Conservation (phyloP, 2,888 invertebrate genomes). For the Apodemia hepburni region DNA sequence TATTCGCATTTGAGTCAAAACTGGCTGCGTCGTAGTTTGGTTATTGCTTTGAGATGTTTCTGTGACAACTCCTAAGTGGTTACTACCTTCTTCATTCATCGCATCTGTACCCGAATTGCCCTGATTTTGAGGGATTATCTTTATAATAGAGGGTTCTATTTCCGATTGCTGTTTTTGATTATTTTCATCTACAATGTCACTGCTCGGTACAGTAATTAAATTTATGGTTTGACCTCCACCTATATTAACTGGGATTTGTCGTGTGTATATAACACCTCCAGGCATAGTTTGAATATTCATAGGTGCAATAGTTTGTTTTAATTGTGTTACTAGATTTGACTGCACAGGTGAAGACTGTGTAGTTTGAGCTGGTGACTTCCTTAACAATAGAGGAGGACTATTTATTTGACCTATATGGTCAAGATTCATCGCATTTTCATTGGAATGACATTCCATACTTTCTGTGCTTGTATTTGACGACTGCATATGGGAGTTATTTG, state of each 20-base stretch:
- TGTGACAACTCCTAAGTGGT: conserved; percentile 42
- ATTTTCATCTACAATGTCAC: conserved; percentile 63
- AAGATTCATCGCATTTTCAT: conserved; percentile 54
- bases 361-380: conserved; percentile 52
- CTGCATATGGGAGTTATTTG: conserved; percentile 44
- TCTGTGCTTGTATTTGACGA: conserved; percentile 41
- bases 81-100: conserved; percentile 51
- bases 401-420: conserved; percentile 59
- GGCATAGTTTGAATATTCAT: conserved; percentile 82
- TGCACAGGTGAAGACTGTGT: conserved; percentile 46
- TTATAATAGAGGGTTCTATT: conserved; percentile 67
- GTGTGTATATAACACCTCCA: conserved; percentile 85
- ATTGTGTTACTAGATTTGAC: conserved; percentile 60
- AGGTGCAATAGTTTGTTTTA: conserved; percentile 75
- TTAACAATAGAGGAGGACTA: conserved; percentile 60
- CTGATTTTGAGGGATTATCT: conserved; percentile 65
- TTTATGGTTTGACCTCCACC: conserved; percentile 80
- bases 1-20: conserved; percentile 77
- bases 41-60: conserved; percentile 47
- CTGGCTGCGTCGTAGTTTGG: conserved; percentile 61
- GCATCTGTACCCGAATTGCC: conserved; percentile 44
- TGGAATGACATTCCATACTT: conserved; percentile 47
- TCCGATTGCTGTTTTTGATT: conserved; percentile 62
- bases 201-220: conserved; percentile 75
- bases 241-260: conserved; percentile 84